Conservation (phyloP, 2,797 vertebrate species). For the Myotis planiceps region DNA sequence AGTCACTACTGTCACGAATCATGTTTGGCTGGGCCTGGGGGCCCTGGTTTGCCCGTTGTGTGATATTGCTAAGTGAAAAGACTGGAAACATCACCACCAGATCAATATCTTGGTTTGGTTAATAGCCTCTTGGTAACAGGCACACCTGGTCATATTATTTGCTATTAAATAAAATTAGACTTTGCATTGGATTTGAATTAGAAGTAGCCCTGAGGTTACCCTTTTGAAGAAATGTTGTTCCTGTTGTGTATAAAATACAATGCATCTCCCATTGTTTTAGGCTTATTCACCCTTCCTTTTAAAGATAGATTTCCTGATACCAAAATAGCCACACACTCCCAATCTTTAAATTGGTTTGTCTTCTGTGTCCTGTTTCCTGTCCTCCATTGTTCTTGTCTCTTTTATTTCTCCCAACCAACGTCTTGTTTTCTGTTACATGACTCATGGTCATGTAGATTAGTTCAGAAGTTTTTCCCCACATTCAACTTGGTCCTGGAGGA, state of each 20-base stretch:
- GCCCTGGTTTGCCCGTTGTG: not conserved
- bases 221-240: constrained; percentile 58
- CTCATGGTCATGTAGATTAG: constrained; percentile 70
- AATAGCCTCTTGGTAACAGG: constrained; percentile 7
- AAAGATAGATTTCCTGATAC: constrained; percentile 72
- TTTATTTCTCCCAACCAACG: constrained; percentile 33
- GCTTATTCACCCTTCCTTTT: constrained; percentile 78
- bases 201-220: constrained; percentile 39
- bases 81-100: not conserved
- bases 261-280: constrained; percentile 66
- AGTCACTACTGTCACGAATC: not conserved
- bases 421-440: constrained; percentile 68
- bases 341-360: constrained; percentile 73
- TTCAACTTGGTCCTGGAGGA: constrained; percentile 38
- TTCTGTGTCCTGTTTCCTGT: constrained; percentile 81
- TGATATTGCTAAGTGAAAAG: not conserved
- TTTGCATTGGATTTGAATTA: constrained; percentile 38
- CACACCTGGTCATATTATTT: not conserved
- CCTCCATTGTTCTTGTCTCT: constrained; percentile 74
- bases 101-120: not conserved
- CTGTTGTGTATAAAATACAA: constrained; percentile 36
- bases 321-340: constrained; percentile 75
- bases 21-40: not conserved
- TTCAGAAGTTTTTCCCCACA: not conserved
- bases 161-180: constrained; percentile 55